Conservation (phyloP, 92 coral and sea anemone genomes). For the Heteractis magnifica region DNA sequence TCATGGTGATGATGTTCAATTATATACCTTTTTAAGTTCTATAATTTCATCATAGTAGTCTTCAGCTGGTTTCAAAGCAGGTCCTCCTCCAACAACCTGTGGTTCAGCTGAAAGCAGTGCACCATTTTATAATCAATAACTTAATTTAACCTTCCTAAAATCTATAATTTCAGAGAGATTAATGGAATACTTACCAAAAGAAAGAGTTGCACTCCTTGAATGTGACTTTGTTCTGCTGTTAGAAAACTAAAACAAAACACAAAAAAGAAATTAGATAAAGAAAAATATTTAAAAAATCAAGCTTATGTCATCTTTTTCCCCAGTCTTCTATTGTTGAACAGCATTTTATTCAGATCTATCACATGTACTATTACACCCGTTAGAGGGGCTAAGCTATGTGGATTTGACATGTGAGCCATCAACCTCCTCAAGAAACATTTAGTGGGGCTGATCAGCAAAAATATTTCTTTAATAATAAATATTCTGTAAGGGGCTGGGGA, state of each 20-base stretch:
- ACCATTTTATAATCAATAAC: background rate
- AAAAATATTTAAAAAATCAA: background rate
- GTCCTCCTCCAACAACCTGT: slow-evolving; percentile 56
- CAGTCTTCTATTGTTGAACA: too few relatives aligned
- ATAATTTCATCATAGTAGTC: slow-evolving; percentile 96
- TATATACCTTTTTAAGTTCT: slow-evolving; percentile 79
- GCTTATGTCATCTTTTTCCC: background rate
- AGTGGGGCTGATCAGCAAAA: too few relatives aligned
- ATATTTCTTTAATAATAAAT: too few relatives aligned
- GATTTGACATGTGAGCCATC: too few relatives aligned
- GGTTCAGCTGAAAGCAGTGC: slow-evolving; percentile 56
- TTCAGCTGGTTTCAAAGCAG: slow-evolving; percentile 90
- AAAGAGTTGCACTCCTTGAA: slow-evolving; percentile 72
- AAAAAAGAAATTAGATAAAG: background rate
- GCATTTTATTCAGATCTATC: too few relatives aligned
- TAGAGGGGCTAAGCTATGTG: too few relatives aligned
- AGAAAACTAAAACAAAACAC: slow-evolving; percentile 33
- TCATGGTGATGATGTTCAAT: background rate
- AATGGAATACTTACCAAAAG: slow-evolving; percentile 54
- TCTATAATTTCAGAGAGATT: background rate
- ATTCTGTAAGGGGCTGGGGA: too few relatives aligned
- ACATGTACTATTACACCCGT: too few relatives aligned
- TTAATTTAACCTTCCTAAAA: too few relatives aligned
- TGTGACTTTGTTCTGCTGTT: slow-evolving; percentile 48
- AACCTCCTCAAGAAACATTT: too few relatives aligned